Evolutionary conservation across 1,140 invertebrate species (phyloP), one percentile per base, ranked within the genome.

Genomic region (Procambarus virginalis): DNA sequence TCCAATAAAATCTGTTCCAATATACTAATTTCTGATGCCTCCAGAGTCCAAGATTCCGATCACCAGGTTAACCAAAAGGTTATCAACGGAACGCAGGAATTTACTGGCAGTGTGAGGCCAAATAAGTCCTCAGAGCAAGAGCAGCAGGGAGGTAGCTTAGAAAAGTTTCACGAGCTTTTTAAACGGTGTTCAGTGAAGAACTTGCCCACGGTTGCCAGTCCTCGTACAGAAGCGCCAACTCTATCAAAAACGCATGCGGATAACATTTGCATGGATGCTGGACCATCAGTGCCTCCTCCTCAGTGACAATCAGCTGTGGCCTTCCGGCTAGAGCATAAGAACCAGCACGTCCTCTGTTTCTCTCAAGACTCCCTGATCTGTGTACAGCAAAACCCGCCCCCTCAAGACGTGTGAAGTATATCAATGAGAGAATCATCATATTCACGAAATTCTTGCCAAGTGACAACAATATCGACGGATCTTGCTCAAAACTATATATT

Each of bases 181-280:
- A 76, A 86, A 46, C 76, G 70, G 51, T 86, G 84, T 78, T 76
- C 70, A 20, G 84, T 86, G 10, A 86, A 60, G 14, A 86, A 60
- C 58, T 46, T 68, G 17, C 34, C 55, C 1, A n/a, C 46, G 9
- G 34, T 9, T 8, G 80, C 45, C 34, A 20, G 58, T 82, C 48
- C 58, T 17, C 80, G 68, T 17, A 17, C 58, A 17, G 55, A 45
- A 17, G 46, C 80, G 22, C 9, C 60, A 4, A 46, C 17, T 8
- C 17, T 17, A 45, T 8, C 60, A 8, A 64, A 68, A 17, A 82
- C 80, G 6, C 80, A 82, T 60, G 10, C 68, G 10, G 48, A 82
- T 10, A 60, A 82, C 3, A 46, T 64, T n/a, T 45, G 17, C 17
- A 45, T 60, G n/a, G 3, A 20, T 48, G n/a, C 17, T 45, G 55